These are phyloP conservation scores for Agonopterix alstromeriana DNA, from an alignment of 2,888 invertebrate species.

Conservation along the genomic window DNA sequence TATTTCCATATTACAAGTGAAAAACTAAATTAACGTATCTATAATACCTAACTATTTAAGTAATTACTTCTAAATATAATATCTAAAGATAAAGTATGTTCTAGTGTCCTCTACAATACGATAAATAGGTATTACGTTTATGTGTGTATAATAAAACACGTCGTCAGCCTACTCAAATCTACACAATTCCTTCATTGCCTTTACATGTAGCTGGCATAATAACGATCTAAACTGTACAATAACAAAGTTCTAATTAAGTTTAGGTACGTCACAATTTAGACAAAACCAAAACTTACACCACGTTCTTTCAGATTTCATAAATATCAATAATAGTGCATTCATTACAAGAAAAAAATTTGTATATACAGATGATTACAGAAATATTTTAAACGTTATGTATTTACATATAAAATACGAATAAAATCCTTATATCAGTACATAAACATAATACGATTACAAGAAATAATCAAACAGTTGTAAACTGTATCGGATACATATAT, in stretches of 20 bases:
- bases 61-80: not conserved
- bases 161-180: slow-evolving; percentile 18
- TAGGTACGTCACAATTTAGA: too few relatives aligned
- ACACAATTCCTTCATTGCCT: not conserved
- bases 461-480: too few relatives aligned
- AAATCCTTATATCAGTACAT: slow-evolving; percentile 25
- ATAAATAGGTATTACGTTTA: slow-evolving; percentile 10
- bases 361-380: slow-evolving; percentile 21
- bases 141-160: slow-evolving; percentile 16
- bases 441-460: not conserved
- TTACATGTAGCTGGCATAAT: too few relatives aligned
- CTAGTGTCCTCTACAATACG: slow-evolving; percentile 1
- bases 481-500: too few relatives aligned
- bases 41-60: not conserved
- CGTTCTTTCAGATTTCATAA: too few relatives aligned
- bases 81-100: slow-evolving; percentile 1
- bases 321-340: too few relatives aligned
- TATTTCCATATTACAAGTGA: not conserved
- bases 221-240: not conserved
- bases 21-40: not conserved
- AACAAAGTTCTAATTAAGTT: too few relatives aligned
- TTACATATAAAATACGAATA: slow-evolving; percentile 32
- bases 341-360: slow-evolving; percentile 19
- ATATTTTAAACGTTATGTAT: slow-evolving; percentile 4
- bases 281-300: too few relatives aligned